phyloP scores from a whole-genome alignment of 1,140 invertebrate species.

The Archegozetes longisetosus region DNA sequence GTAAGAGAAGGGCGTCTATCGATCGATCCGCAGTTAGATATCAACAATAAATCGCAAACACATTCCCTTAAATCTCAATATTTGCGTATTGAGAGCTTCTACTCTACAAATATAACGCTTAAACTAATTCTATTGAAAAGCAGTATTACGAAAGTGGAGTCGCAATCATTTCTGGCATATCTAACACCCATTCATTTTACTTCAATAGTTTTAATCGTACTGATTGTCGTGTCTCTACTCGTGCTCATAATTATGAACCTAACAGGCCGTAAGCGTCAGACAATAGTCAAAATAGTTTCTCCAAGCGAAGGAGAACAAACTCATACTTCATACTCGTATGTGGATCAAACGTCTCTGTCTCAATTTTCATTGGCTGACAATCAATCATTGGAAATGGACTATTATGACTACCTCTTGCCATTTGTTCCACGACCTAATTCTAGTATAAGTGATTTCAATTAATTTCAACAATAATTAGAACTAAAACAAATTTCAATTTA shows the following conservation, averaged over 20 bases:
- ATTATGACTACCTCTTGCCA: constrained; percentile 3
- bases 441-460: too few species aligned
- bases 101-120: constrained; percentile 3
- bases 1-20: constrained; percentile 4
- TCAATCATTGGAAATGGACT: constrained; percentile 10
- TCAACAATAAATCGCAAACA: constrained; percentile 3
- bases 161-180: background rate
- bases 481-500: too few species aligned
- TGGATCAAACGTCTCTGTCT: background rate
- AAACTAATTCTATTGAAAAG: background rate
- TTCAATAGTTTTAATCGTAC: constrained; percentile 2
- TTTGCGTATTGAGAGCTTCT: constrained; percentile 5
- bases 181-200: constrained; percentile 3
- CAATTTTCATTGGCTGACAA: background rate
- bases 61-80: constrained; percentile 5
- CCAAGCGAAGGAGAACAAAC: background rate
- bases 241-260: background rate
- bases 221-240: constrained; percentile 1
- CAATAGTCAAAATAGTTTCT: background rate
- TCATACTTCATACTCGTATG: background rate
- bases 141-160: background rate
- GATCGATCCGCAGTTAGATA: constrained; percentile 10
- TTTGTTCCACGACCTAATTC: too few species aligned
- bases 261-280: background rate
- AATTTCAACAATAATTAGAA: too few species aligned